Percentiles rank a stretch among this genome's conserved stretches.
These are phyloP conservation scores for Pipa parva DNA, from an alignment of 2,113 vertebrate species.

Conservation along the genomic window DNA sequence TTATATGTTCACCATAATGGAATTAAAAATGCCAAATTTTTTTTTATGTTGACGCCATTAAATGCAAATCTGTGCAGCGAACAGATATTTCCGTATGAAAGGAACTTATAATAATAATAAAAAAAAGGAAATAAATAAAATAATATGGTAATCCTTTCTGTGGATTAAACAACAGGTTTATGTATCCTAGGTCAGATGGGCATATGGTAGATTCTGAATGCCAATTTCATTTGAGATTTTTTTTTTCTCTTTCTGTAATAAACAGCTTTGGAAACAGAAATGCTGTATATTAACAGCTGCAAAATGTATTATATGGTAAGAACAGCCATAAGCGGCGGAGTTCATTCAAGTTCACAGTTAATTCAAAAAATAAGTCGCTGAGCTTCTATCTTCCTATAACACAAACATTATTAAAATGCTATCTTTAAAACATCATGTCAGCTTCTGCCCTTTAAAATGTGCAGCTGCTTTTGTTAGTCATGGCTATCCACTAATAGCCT, in stretches of 20 bases:
- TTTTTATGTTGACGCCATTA: conserved; percentile 61
- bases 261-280: conserved; percentile 60
- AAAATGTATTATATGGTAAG: conserved; percentile 54
- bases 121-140: conserved; percentile 49
- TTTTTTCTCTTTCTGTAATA: conserved; percentile 50
- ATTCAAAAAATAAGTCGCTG: conserved; percentile 52
- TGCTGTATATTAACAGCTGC: conserved; percentile 64
- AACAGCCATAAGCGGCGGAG: conserved; percentile 46
- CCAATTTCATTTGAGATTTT: conserved; percentile 55
- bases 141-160: conserved; percentile 64
- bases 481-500: conserved; percentile 10
- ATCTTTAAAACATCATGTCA: conserved; percentile 6
- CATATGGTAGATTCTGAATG: conserved; percentile 66
- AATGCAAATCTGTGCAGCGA: conserved; percentile 67
- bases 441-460: not conserved
- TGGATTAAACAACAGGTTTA: conserved; percentile 72
- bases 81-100: conserved; percentile 78
- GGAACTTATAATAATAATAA: conserved; percentile 68
- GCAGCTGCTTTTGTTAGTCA: conserved; percentile 11
- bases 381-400: conserved; percentile 41
- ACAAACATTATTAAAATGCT: conserved; percentile 40
- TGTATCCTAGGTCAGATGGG: conserved; percentile 67
- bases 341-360: conserved; percentile 64
- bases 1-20: conserved; percentile 69
- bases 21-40: conserved; percentile 68